Base-by-base conservation (phyloP, 1,140 invertebrate species). In the Cherax destructor region DNA sequence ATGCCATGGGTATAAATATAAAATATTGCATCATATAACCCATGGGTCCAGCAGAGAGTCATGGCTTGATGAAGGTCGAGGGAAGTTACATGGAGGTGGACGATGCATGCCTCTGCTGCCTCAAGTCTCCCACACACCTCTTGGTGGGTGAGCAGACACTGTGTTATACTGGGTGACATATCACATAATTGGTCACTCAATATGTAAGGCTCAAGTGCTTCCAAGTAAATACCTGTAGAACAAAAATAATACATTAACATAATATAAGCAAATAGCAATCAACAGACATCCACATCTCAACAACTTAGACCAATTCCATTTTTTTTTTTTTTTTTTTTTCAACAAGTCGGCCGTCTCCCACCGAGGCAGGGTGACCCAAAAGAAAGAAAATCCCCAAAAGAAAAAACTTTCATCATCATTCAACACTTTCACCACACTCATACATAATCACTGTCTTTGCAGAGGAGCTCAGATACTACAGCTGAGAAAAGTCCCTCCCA, bases 21-120 rank as follows among this genome's bases (percentile, higher is more conserved):
- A 92, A 99, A 97, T 83, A 98, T 96, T 47, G 97, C 97, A 94
- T 98, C 97, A 95, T 98, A 98, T 21, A 99, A 94, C 21, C 96
- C 96, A 94, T 97, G 95, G 77, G 96, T 95, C 94, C 97, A 96
- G 93, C 97, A 98, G n/a, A 98, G 95, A 41, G 96, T 97, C 77
- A 99, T 96, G 30, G 97, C 96, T 95, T 99, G 97, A 94, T 99
- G 97, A 77, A 99, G 96, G 95, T 99, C 98, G 50, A 99, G 94
- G 93, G 97, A 98, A 86, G 96, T 96, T 80, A 99, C 96, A 89
- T 98, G 96, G 52, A 99, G 94, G 93, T 97, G 96, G 10, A 98
- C 96, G 65, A 98, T 96, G 91, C 98, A 96, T 7, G 96, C 95
- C 94, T 99, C 97, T 18, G 99, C 95, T 78, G 96, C 95, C 94